phyloP scores from a whole-genome alignment of 2,797 vertebrate genomes.

The Ptychadena robeensis region DNA sequence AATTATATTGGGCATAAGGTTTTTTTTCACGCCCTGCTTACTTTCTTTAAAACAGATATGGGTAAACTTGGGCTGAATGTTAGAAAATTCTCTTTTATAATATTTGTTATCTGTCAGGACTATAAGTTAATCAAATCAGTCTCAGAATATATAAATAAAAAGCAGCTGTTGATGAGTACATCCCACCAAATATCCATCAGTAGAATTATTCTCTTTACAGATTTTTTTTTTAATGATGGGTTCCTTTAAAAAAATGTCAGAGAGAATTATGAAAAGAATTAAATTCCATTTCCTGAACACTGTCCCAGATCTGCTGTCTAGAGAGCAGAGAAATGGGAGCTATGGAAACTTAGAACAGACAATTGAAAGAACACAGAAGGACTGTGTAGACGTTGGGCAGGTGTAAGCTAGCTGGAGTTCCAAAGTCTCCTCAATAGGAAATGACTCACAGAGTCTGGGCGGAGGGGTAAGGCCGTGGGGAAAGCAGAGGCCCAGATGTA shows the following conservation, averaged over 20 bases:
- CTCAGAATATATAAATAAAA: too few relatives aligned
- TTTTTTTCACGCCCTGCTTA: too few relatives aligned
- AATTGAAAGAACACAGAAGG: conserved; percentile 54
- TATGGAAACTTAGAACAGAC: conserved; percentile 42
- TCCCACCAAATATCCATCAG: background rate
- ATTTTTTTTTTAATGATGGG: background rate
- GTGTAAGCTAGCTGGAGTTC: conserved; percentile 25
- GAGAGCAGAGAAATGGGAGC: conserved; percentile 4
- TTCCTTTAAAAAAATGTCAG: conserved; percentile 37
- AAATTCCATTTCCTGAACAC: conserved; percentile 33
- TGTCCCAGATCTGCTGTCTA: conserved; percentile 46
- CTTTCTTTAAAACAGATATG: too few relatives aligned
- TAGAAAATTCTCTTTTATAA: too few relatives aligned
- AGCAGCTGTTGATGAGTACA: too few relatives aligned
- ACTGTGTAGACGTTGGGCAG: conserved; percentile 35
- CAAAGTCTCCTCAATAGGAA: conserved; percentile 50
- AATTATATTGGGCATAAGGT: too few relatives aligned
- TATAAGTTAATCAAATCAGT: too few relatives aligned
- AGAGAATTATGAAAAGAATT: conserved; percentile 30
- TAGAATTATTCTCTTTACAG: too few relatives aligned
- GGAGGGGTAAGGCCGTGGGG: conserved; percentile 15
- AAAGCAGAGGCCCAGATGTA: conserved; percentile 22
- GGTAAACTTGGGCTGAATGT: too few relatives aligned
- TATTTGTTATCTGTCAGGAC: too few relatives aligned
- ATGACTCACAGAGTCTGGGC: conserved; percentile 59